Percentiles rank a stretch among this genome's conserved stretches.
Evolutionary conservation across 2,113 vertebrate genomes (phyloP).

Genomic region (Limnothrissa miodon): DNA sequence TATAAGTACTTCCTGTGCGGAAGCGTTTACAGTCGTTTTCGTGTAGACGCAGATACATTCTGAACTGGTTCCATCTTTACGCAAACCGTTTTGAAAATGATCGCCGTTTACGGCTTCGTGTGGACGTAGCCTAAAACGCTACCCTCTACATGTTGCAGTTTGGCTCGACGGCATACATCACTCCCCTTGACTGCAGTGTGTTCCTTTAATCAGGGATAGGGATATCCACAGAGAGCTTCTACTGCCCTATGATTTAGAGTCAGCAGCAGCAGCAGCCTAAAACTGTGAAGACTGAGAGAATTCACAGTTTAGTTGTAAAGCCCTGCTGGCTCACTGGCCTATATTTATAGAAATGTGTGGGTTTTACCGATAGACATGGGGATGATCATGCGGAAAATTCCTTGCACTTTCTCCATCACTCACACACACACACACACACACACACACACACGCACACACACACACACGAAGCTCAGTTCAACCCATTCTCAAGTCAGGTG

Average conservation of each 20-base stretch:
- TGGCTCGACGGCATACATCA: background rate
- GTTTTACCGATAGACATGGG: slow-evolving; percentile 24
- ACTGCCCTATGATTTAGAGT: background rate
- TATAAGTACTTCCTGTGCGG: no score
- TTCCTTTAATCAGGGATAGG: background rate
- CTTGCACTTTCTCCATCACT: background rate
- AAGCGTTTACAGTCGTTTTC: no score
- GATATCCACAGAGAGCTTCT: background rate
- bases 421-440: slow-evolving; percentile 22
- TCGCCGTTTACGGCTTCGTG: no score
- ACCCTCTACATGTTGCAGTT: background rate
- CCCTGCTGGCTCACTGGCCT: slow-evolving; percentile 28
- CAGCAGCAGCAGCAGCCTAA: background rate
- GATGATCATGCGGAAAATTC: slow-evolving; percentile 40
- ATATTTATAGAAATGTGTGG: slow-evolving; percentile 29
- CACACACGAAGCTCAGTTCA: background rate
- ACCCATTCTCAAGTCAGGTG: background rate
- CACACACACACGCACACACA: background rate
- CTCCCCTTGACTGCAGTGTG: background rate
- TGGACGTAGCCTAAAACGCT: background rate
- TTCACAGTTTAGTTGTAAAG: slow-evolving; percentile 11
- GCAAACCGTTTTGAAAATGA: no score
- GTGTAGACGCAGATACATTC: no score
- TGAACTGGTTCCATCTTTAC: no score
- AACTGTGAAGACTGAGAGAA: background rate